phyloP scores from a whole-genome alignment of 2,888 invertebrate genomes.

The Bibio marci region DNA sequence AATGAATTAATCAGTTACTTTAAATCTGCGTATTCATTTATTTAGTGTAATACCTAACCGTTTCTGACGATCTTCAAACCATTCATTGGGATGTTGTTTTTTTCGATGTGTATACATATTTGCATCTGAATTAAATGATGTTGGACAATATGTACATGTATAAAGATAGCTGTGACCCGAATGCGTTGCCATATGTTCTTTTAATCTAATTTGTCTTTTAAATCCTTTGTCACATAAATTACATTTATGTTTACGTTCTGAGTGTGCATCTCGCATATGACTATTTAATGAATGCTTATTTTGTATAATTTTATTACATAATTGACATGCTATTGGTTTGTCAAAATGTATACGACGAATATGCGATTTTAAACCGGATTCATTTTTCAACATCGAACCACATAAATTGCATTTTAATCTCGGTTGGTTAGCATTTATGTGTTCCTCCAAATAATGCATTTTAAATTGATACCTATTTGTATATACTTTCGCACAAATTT shows the following conservation, averaged over 20 bases:
- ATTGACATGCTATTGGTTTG: too few relatives aligned
- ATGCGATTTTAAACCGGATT: constrained; percentile 11
- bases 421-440: too few relatives aligned
- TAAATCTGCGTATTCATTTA: too few relatives aligned
- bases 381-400: constrained; percentile 10
- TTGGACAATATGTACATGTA: constrained; percentile 25
- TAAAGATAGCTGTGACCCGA: constrained; percentile 28
- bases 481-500: too few relatives aligned
- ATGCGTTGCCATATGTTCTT: constrained; percentile 27
- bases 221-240: not conserved
- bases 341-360: too few relatives aligned
- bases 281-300: too few relatives aligned
- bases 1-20: too few relatives aligned
- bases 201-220: not conserved
- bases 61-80: constrained; percentile 19
- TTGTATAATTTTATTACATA: not conserved
- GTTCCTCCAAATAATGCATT: too few relatives aligned
- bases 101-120: constrained; percentile 28
- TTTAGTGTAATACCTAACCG: too few relatives aligned
- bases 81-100: constrained; percentile 25
- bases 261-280: constrained; percentile 3
- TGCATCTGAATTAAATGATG: constrained; percentile 28
- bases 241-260: constrained; percentile 11
- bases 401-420: constrained; percentile 8
- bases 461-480: too few relatives aligned